A percentile compares a stretch with the other conserved stretches of the same genome.
Evolutionary conservation across 2,888 invertebrate genomes (phyloP).

Genomic region (Merodon equestris): DNA sequence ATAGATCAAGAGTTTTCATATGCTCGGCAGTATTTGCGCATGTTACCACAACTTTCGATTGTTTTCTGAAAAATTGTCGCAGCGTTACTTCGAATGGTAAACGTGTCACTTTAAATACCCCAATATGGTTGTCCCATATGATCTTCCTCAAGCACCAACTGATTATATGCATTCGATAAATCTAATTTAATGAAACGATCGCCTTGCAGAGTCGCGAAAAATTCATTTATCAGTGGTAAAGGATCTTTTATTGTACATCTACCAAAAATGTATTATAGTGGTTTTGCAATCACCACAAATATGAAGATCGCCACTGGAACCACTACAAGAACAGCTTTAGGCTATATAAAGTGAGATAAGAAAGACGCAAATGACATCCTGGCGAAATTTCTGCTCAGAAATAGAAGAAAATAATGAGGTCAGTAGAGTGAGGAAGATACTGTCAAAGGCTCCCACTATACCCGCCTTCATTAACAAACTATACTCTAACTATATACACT

Average conservation of each 20-base stretch:
- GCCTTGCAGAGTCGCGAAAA: neutral
- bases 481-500: no score
- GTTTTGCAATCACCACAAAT: neutral
- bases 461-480: no score
- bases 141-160: constrained; percentile 2
- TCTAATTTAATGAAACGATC: neutral
- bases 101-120: constrained; percentile 17
- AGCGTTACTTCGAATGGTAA: constrained; percentile 2
- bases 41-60: constrained; percentile 1
- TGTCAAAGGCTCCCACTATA: no score
- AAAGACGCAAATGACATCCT: neutral
- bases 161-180: no score
- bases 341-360: no score
- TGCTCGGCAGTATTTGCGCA: constrained; percentile 11
- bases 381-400: no score
- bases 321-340: no score
- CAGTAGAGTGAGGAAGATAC: no score
- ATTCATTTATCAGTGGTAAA: neutral
- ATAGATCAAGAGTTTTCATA: constrained; percentile 51
- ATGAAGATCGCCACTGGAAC: neutral
- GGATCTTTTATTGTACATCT: neutral
- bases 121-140: constrained; percentile 10
- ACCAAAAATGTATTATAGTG: constrained; percentile 10
- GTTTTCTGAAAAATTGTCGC: no score
- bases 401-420: no score